Evolutionary conservation across 2,888 invertebrate species (phyloP).

Genomic region (Leptopilina drosophilae): DNA sequence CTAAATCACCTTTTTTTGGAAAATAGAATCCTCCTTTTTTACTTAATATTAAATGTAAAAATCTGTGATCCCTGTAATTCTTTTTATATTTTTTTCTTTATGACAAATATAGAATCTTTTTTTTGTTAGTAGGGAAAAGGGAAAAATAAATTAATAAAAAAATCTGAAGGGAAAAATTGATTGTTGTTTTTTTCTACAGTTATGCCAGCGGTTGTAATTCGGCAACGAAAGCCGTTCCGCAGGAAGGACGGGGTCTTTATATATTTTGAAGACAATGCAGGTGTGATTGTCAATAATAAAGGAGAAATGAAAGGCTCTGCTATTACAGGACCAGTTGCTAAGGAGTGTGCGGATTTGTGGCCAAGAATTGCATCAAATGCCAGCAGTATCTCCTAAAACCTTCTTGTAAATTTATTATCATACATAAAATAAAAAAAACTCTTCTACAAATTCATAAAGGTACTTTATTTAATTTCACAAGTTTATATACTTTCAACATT

Average conservation of each 20-base stretch:
- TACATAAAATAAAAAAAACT: constrained; percentile 33
- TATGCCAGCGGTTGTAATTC: constrained; percentile 99
- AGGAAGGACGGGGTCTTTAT: constrained; percentile 99
- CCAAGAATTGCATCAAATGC: constrained; percentile 99
- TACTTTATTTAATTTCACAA: too few relatives aligned
- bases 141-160: too few relatives aligned
- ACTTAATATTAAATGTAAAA: too few relatives aligned
- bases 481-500: too few relatives aligned
- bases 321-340: constrained; percentile 99
- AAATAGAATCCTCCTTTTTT: too few relatives aligned
- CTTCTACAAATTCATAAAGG: neutral
- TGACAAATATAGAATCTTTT: too few relatives aligned
- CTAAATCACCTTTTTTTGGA: too few relatives aligned
- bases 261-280: constrained; percentile 99
- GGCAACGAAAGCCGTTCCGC: constrained; percentile 98
- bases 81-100: too few relatives aligned
- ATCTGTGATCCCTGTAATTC: too few relatives aligned
- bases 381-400: constrained; percentile 94
- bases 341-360: constrained; percentile 99
- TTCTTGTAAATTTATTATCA: constrained; percentile 58
- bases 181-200: constrained; percentile 80
- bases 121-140: too few relatives aligned
- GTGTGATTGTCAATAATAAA: constrained; percentile 99
- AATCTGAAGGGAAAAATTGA: too few relatives aligned
- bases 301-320: constrained; percentile 99